Conservation (phyloP, 2,113 vertebrate species). For the Anarhynchus alexandrinus region DNA sequence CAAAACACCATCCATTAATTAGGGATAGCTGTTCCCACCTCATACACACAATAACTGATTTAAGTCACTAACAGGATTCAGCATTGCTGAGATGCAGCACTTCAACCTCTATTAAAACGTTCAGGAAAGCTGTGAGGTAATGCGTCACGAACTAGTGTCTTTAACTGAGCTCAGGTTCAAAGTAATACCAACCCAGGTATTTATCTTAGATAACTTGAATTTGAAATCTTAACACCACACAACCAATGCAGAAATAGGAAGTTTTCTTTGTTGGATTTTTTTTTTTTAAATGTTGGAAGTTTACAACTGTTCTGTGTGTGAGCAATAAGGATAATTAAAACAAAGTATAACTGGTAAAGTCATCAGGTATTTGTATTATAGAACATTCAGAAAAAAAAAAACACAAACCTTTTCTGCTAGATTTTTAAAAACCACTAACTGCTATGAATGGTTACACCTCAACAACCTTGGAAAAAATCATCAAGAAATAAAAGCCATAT, state of each 20-base stretch:
- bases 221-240: neutral
- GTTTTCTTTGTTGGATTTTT: neutral
- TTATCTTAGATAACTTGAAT: neutral
- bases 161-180: neutral
- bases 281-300: neutral
- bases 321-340: neutral
- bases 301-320: neutral
- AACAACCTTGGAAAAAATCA: neutral
- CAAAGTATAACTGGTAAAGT: neutral
- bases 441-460: neutral
- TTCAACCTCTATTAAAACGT: neutral
- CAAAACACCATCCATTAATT: neutral
- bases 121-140: neutral
- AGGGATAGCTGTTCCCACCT: neutral
- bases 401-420: neutral
- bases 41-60: neutral
- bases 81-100: neutral
- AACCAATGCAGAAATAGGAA: neutral
- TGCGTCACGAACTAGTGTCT: rapidly evolving
- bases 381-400: neutral
- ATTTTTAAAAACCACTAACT: neutral
- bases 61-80: neutral
- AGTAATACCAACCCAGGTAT: neutral
- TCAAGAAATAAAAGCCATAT: neutral
- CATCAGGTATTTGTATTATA: neutral